Conservation (phyloP, 2,888 invertebrate genomes). For the Dolomedes plantarius region DNA sequence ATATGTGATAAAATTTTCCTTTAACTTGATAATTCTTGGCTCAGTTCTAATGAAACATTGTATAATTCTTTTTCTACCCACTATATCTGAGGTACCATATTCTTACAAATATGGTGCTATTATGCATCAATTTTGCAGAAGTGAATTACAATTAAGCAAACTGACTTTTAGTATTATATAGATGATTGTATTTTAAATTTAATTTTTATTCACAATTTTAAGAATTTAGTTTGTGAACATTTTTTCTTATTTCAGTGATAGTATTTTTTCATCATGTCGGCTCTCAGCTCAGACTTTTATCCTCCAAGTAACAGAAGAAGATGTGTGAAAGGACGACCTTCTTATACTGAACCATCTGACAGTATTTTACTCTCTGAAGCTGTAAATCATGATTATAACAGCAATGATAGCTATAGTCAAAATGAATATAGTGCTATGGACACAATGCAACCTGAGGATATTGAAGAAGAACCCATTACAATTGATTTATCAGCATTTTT, state of each 20-base stretch:
- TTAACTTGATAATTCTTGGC: too few species aligned
- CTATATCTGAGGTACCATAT: too few species aligned
- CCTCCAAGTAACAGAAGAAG: conserved; percentile 39
- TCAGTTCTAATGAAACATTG: too few species aligned
- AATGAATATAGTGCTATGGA: conserved; percentile 15
- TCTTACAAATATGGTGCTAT: too few species aligned
- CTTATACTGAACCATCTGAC: conserved; percentile 46
- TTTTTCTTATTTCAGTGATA: conserved; percentile 23
- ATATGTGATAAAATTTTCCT: too few species aligned
- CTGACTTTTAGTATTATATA: too few species aligned
- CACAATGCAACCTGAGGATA: conserved; percentile 24
- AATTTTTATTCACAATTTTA: too few species aligned
- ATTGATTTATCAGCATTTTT: conserved; percentile 57
- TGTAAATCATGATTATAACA: not conserved
- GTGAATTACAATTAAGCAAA: too few species aligned
- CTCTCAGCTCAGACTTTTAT: not conserved
- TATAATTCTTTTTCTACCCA: too few species aligned
- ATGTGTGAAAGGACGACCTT: conserved; percentile 48
- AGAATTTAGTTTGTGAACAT: not conserved
- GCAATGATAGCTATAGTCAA: not conserved
- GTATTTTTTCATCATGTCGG: conserved; percentile 33
- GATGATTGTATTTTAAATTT: too few species aligned
- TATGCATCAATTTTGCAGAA: too few species aligned
- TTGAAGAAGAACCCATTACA: conserved; percentile 49
- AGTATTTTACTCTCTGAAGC: conserved; percentile 5